phyloP scores from a whole-genome alignment of 2,888 invertebrate species.

The Acronicta psi region DNA sequence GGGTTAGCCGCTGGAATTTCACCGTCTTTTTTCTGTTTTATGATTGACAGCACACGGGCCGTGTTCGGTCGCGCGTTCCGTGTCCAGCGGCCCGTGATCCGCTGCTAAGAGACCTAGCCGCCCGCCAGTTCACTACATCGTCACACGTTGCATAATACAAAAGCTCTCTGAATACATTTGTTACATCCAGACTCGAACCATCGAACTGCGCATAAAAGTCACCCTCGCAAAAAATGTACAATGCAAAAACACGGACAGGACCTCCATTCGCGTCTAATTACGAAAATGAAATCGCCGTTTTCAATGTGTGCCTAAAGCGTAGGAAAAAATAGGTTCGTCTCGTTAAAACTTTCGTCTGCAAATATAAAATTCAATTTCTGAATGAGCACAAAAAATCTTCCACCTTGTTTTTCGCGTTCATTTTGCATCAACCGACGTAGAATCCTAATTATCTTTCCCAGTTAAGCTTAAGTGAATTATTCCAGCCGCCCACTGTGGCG shows the following conservation, averaged over 20 bases:
- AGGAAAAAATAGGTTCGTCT: conserved; percentile 78
- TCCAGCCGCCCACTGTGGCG: conserved; percentile 86
- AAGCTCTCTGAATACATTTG: conserved; percentile 70
- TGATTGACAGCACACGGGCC: conserved; percentile 87
- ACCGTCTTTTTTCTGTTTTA: conserved; percentile 82
- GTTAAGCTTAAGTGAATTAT: conserved; percentile 89
- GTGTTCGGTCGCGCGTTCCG: conserved; percentile 85
- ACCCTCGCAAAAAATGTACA: conserved; percentile 55
- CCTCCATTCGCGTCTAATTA: conserved; percentile 67
- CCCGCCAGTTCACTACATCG: conserved; percentile 70
- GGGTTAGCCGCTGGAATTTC: conserved; percentile 80
- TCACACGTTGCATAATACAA: conserved; percentile 78
- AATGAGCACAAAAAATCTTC: conserved; percentile 87
- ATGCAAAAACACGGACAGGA: conserved; percentile 33
- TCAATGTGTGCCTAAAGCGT: conserved; percentile 75
- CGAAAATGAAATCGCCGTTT: conserved; percentile 71
- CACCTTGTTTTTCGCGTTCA: conserved; percentile 86
- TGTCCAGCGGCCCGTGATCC: conserved; percentile 82
- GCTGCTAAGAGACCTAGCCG: conserved; percentile 81
- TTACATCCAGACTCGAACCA: conserved; percentile 64
- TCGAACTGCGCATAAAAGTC: conserved; percentile 66
- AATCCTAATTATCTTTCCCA: conserved; percentile 89
- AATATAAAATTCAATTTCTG: conserved; percentile 88
- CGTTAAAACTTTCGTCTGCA: conserved; percentile 86
- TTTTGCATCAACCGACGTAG: conserved; percentile 88